Evolutionary conservation across 2,797 vertebrate species (phyloP).

Genomic region (Microcaecilia unicolor): DNA sequence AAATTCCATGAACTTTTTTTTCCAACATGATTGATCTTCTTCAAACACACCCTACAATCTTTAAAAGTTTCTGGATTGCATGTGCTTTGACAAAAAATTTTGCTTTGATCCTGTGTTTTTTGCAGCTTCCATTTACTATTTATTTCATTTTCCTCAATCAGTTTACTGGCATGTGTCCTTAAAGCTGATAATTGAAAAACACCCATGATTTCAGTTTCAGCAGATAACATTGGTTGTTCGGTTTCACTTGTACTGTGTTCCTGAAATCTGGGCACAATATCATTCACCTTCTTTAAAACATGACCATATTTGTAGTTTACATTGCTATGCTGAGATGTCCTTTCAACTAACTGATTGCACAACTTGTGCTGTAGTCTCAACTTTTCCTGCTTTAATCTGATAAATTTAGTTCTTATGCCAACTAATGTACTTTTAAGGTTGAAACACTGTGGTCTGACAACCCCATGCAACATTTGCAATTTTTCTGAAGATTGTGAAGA

Average conservation of each 20-base stretch:
- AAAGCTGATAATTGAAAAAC: conserved; percentile 33
- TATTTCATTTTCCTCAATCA: conserved; percentile 36
- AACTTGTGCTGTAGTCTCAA: conserved; percentile 43
- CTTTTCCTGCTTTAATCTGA: conserved; percentile 36
- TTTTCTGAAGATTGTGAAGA: conserved; percentile 79
- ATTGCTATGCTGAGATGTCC: conserved; percentile 50
- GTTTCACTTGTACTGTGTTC: conserved; percentile 24
- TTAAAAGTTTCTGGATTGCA: conserved; percentile 81
- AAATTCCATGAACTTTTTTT: conserved; percentile 56
- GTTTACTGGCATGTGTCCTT: conserved; percentile 30
- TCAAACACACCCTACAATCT: conserved; percentile 90
- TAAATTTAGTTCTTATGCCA: conserved; percentile 49
- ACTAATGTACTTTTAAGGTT: conserved; percentile 47
- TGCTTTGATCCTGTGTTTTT: conserved; percentile 39
- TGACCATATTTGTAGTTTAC: conserved; percentile 47
- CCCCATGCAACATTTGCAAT: conserved; percentile 54
- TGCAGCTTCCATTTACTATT: conserved; percentile 39
- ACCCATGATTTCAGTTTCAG: conserved; percentile 30
- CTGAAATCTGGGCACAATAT: conserved; percentile 14
- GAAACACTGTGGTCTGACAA: conserved; percentile 50
- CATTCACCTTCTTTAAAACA: conserved; percentile 30
- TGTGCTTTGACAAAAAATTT: conserved; percentile 35
- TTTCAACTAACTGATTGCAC: conserved; percentile 29
- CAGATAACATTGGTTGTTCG: conserved; percentile 23
- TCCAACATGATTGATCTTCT: conserved; percentile 81